phyloP scores from a whole-genome alignment of 2,888 invertebrate genomes.

The Encarsia formosa region DNA sequence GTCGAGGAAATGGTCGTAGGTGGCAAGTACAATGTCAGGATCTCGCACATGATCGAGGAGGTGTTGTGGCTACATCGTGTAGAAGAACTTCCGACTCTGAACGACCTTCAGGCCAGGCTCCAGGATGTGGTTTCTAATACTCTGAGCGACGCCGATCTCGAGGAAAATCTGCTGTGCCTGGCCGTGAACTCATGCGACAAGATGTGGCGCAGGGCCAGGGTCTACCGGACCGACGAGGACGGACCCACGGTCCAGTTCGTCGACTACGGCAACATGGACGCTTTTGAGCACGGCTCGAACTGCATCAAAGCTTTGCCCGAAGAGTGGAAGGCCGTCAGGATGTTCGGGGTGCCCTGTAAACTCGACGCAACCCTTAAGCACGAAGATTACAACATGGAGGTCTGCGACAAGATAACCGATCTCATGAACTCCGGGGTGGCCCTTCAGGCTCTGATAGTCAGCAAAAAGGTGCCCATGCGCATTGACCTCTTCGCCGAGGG shows the following conservation, averaged over 20 bases:
- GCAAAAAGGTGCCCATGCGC: conserved; percentile 40
- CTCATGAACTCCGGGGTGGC: conserved; percentile 23
- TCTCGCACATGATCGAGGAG: conserved; percentile 72
- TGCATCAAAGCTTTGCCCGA: conserved; percentile 62
- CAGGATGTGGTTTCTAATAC: conserved; percentile 57
- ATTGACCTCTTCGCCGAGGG: conserved; percentile 50
- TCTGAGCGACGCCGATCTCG: conserved; percentile 55
- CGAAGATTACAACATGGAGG: conserved; percentile 55
- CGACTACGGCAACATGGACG: conserved; percentile 77
- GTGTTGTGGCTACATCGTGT: conserved; percentile 70
- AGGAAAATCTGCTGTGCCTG: conserved; percentile 63
- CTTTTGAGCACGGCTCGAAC: conserved; percentile 61
- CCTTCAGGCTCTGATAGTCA: conserved; percentile 39
- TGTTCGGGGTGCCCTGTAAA: conserved; percentile 62
- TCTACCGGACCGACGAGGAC: conserved; percentile 74
- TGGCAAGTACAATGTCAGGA: conserved; percentile 52
- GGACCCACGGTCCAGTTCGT: conserved; percentile 73
- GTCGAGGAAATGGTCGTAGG: conserved; percentile 37
- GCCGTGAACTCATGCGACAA: conserved; percentile 81
- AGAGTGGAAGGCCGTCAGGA: conserved; percentile 56
- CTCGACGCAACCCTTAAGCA: conserved; percentile 67
- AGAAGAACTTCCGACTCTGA: conserved; percentile 57
- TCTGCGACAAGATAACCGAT: conserved; percentile 56
- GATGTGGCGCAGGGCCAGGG: conserved; percentile 88
- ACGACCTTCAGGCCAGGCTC: conserved; percentile 62